phyloP scores from a whole-genome alignment of 2,888 invertebrate species.

The Stegophylla sp. region DNA sequence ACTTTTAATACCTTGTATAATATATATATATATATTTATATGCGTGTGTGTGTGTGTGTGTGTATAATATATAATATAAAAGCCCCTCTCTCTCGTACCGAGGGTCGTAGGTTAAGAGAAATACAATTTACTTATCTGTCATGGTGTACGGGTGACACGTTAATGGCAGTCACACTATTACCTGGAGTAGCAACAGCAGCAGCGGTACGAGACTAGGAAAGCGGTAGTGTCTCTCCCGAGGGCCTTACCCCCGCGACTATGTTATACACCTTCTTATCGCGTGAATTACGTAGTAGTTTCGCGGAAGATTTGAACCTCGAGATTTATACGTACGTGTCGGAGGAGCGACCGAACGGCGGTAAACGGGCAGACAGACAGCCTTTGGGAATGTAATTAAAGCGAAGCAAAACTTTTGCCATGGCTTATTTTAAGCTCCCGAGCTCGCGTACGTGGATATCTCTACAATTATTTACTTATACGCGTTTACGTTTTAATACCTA shows the following conservation, averaged over 20 bases:
- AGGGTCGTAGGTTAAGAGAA: constrained; percentile 45
- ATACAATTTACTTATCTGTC: constrained; percentile 58
- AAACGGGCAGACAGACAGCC: constrained; percentile 16
- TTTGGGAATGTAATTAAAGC: constrained; percentile 54
- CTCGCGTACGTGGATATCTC: neutral
- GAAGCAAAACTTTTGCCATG: constrained; percentile 42
- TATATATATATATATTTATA: constrained; percentile 1
- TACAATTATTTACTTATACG: constrained; percentile 55
- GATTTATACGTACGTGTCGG: constrained; percentile 47
- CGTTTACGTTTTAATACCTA: constrained; percentile 32
- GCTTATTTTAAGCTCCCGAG: constrained; percentile 51
- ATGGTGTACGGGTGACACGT: constrained; percentile 41
- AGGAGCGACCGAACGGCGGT: constrained; percentile 30
- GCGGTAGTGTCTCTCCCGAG: neutral
- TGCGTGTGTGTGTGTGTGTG: too few species aligned
- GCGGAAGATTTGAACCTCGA: constrained; percentile 38
- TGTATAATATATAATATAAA: too few species aligned
- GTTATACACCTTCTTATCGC: constrained; percentile 38
- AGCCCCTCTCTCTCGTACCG: neutral
- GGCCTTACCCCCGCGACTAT: neutral
- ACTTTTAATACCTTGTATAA: constrained; percentile 37
- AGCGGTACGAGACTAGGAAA: neutral
- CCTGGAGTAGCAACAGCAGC: too few species aligned
- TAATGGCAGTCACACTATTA: constrained; percentile 33
- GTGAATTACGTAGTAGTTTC: constrained; percentile 35